These are phyloP conservation scores for Bugulina stolonifera DNA, from an alignment of 2,888 invertebrate genomes.

Conservation along the genomic window DNA sequence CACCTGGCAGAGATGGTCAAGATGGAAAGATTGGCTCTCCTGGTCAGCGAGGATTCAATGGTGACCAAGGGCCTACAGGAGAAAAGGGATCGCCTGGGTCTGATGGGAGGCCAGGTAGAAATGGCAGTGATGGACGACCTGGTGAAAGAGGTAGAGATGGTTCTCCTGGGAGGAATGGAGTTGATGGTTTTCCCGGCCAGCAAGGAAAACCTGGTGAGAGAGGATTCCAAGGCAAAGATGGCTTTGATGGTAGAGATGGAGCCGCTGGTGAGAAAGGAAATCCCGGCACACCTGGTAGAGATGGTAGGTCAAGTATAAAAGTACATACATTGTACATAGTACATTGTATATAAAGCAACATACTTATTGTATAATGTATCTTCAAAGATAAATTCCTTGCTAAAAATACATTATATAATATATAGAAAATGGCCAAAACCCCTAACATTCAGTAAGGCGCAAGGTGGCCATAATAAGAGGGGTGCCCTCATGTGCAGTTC, in stretches of 20 bases:
- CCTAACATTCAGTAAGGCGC: too few relatives aligned
- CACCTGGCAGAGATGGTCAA: constrained; percentile 9
- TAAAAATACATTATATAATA: too few relatives aligned
- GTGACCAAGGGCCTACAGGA: background rate
- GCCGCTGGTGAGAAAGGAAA: constrained; percentile 26
- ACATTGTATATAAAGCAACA: too few relatives aligned
- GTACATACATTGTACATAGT: too few relatives aligned
- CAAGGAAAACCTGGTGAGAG: constrained; percentile 26
- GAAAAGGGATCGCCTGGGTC: background rate
- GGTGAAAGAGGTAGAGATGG: constrained; percentile 10
- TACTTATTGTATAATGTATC: too few relatives aligned
- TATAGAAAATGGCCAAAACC: too few relatives aligned
- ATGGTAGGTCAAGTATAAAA: background rate
- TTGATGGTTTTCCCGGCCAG: constrained; percentile 17
- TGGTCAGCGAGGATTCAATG: background rate
- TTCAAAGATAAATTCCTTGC: too few relatives aligned
- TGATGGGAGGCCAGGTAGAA: background rate
- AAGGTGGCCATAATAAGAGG: too few relatives aligned
- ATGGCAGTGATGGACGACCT: constrained; percentile 10
- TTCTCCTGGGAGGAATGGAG: background rate
- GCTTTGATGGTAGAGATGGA: constrained; percentile 26
- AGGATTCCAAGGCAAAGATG: constrained; percentile 15
- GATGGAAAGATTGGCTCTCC: background rate
- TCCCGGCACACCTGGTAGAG: constrained; percentile 16
- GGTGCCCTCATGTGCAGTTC: too few relatives aligned